Evolutionary conservation across 2,113 vertebrate genomes (phyloP).

Genomic region (Tamias sibiricus): DNA sequence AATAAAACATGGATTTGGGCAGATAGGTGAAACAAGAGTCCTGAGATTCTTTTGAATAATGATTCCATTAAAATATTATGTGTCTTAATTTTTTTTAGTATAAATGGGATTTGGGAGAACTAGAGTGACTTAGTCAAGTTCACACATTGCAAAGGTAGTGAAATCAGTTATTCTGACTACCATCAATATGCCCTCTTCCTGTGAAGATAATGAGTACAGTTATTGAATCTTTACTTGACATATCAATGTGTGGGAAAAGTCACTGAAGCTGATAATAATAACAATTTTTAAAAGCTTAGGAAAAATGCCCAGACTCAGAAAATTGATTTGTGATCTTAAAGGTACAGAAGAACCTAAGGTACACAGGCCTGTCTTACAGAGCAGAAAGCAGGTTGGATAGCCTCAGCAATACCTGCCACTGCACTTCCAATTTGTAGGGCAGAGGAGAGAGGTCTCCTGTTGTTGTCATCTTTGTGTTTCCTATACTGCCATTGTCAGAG

Average conservation of each 20-base stretch:
- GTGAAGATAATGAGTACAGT: neutral
- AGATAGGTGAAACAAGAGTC: neutral
- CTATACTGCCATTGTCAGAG: neutral
- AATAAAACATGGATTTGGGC: neutral
- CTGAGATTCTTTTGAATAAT: conserved; percentile 19
- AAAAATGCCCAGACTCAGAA: neutral
- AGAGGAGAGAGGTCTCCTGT: neutral
- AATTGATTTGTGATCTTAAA: neutral
- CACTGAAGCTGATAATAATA: neutral
- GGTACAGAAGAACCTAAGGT: neutral
- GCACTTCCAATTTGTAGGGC: neutral
- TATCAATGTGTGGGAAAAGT: neutral
- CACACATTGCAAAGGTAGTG: neutral
- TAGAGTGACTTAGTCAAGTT: neutral
- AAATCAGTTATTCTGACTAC: neutral
- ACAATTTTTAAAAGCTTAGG: neutral
- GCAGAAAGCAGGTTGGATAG: neutral
- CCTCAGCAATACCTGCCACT: neutral
- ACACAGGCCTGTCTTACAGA: neutral
- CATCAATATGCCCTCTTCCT: neutral
- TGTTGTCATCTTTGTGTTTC: neutral
- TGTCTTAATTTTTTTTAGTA: neutral
- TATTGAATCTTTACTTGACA: neutral
- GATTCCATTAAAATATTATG: neutral
- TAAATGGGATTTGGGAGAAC: neutral